These are phyloP conservation scores for Ptychochromis oligacanthus DNA, from an alignment of 2,113 vertebrate genomes.

Conservation along the genomic window DNA sequence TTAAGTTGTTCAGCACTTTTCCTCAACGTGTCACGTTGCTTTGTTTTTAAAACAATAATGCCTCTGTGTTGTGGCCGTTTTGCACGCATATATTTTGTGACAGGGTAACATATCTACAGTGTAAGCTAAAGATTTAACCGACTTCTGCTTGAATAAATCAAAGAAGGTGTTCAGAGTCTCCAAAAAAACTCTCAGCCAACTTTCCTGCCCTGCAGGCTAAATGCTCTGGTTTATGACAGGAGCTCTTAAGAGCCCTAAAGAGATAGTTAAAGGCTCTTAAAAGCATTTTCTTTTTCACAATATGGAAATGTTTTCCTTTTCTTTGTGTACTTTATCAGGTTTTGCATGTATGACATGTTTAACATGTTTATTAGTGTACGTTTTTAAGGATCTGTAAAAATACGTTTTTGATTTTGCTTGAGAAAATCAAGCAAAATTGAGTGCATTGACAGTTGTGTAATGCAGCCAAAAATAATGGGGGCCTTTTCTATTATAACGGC, in stretches of 20 bases:
- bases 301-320: not conserved
- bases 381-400: not conserved
- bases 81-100: not conserved
- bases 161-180: not conserved
- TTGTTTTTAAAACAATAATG: conserved; percentile 7
- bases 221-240: conserved; percentile 25
- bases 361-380: not conserved
- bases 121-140: not conserved
- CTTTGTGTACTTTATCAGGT: not conserved
- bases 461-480: not conserved
- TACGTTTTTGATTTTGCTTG: not conserved
- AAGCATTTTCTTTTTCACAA: not conserved
- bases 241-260: conserved; percentile 31
- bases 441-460: not conserved
- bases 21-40: not conserved
- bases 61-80: not conserved
- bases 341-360: not conserved
- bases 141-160: not conserved
- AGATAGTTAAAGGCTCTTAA: not conserved
- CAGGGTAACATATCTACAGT: not conserved
- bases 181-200: not conserved
- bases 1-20: conserved; percentile 14
- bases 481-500: not conserved
- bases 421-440: not conserved
- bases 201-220: conserved; percentile 30